Base-by-base conservation (phyloP, 2,888 invertebrate genomes). In the Caenorhabditis sp. region DNA sequence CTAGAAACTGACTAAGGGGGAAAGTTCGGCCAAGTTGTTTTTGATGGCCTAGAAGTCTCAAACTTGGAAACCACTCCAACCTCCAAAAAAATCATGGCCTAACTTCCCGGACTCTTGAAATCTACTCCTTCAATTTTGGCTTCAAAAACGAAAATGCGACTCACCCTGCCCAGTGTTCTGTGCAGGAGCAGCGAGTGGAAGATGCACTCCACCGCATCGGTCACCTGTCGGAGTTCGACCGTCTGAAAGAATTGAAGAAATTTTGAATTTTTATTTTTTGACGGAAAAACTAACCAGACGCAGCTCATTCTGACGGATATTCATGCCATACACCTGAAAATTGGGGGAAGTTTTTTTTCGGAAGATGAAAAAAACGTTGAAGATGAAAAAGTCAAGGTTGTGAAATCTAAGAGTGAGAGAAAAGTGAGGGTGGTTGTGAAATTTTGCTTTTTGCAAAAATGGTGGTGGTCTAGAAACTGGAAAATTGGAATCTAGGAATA, bases 171-270 rank as follows among this genome's bases (percentile, higher is more conserved):
- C 31, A 93, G 86, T 28, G 93, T 93, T 81, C 94, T 90, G 84
- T 94, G 93, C 44, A 94, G 90, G 38, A 94, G 88, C 38, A 94
- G 87, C n/a, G 93, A 93, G 89, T 94, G 93, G 84, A 94, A 93
- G 56, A 94, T 88, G 86, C 93, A 93, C 51, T 89, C 87, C 51
- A 92, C 89, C 12, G 92, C 92, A 85, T 93, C 93, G 64, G 91
- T 90, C 8, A 93, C 89, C 87, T 93, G 93, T 59, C 93, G 92
- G 58, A 92, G 92, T 89, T 94, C 93, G 61, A 93, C 93, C 64
- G 93, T 92, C 93, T 91, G 85, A 51, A 91, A 75, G 38, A 64
- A 28, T 19, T 0, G 31, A 31, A 31, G 7, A 31, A 31, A n/a
- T n/a, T n/a, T 31, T 31, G 31, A 16, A 26, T 64, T 58, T 26